Conservation (phyloP, 64 coral and sea anemone genomes). For the Porites lutea region DNA sequence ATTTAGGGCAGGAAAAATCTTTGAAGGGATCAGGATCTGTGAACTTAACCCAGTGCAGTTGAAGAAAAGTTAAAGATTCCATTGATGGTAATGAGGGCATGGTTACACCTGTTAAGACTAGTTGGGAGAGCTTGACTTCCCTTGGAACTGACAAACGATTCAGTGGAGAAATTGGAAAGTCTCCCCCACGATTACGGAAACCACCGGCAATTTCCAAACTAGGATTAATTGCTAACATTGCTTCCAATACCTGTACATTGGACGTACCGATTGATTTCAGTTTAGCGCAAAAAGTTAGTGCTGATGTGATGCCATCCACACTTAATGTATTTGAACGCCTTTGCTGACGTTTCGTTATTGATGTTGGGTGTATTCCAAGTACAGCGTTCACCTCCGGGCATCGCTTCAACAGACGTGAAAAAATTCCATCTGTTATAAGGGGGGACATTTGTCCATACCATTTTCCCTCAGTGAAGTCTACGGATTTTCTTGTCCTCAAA, state of each 20-base stretch:
- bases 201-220: constrained; percentile 68
- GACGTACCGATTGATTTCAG: constrained; percentile 63
- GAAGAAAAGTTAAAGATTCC: constrained; percentile 49
- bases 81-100: constrained; percentile 38
- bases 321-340: constrained; percentile 29
- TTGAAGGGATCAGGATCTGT: constrained; percentile 68
- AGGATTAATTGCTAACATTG: constrained; percentile 75
- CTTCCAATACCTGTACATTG: constrained; percentile 65
- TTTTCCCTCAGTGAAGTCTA: constrained; percentile 61
- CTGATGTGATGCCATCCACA: constrained; percentile 65
- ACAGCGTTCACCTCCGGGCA: constrained; percentile 57
- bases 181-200: constrained; percentile 60
- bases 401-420: constrained; percentile 53
- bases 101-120: constrained; percentile 54
- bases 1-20: constrained; percentile 63
- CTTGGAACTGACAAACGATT: constrained; percentile 55
- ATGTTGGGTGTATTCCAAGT: constrained; percentile 52
- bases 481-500: constrained; percentile 51
- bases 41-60: constrained; percentile 65
- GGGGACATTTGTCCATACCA: constrained; percentile 67
- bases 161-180: constrained; percentile 51
- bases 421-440: constrained; percentile 38
- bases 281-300: constrained; percentile 51
- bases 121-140: constrained; percentile 22
- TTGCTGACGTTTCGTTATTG: constrained; percentile 54